Base-by-base conservation (phyloP, 64 coral and sea anemone genomes). In the Montipora foliosa region DNA sequence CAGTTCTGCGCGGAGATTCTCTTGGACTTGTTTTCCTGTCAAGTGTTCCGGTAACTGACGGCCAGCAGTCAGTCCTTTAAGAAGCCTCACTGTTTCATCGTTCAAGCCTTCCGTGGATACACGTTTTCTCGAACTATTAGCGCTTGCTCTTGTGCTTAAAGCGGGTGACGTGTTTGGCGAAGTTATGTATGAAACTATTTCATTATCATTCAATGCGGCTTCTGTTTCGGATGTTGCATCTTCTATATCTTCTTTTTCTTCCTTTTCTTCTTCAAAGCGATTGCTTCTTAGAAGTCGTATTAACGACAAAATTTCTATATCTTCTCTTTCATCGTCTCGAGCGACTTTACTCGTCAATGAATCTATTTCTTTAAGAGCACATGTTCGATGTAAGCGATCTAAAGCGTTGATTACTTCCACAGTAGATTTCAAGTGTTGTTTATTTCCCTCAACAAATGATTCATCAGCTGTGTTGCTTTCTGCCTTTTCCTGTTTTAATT, bases 1-100 rank as follows among this genome's bases (percentile, higher is more conserved):
- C 37, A 81, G 14, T 25, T 21, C 57, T 25, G 52, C 55, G n/a
- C 79, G 79, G 8, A 81, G 79, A 16, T 44, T 51, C 25, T 81
- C 21, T 4, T 5, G 52, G 8, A 61, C 21, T 57, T 37, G n/a
- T 61, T 24, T 81, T n/a, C 53, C 24, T 15, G 17, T 81, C 4
- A 81, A 62, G 79, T 81, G 79, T 10, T 60, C n/a, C 19, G 79
- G 79, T 20, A 81, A 81, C n/a, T 53, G 79, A 14, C 8, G 19
- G 0, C 8, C 4, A 8, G 51, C 10, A 0, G 7, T 17, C 20
- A 51, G 53, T 4, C 24, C 21, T 62, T 53, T 53, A 81, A 81
- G 79, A 9, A 17, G 22, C 21, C 37, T 8, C 6, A 44, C 2
- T 37, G 79, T 81, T 81, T 81, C 79, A 25, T 58, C 16, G 50